Evolutionary conservation across 1,140 invertebrate species (phyloP).

Genomic region (Onthophagus taurus): DNA sequence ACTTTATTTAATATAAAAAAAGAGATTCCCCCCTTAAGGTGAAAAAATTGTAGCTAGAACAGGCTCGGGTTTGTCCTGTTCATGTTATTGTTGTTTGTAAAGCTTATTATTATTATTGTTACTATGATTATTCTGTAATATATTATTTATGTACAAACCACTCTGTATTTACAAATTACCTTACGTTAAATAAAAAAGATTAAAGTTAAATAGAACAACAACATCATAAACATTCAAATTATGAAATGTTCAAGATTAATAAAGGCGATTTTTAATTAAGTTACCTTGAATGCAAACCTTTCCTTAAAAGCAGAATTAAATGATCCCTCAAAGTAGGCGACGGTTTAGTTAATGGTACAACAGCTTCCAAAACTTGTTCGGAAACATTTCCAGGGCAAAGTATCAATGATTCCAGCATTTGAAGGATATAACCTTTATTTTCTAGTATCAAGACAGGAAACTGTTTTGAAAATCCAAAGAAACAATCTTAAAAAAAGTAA

Average conservation of each 20-base stretch:
- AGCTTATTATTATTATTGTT: too few relatives aligned
- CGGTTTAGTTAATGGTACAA: constrained; percentile 42
- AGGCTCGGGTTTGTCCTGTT: too few relatives aligned
- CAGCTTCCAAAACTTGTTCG: constrained; percentile 40
- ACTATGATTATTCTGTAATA: too few relatives aligned
- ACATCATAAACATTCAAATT: too few relatives aligned
- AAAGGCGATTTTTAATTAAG: background rate
- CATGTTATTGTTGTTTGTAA: too few relatives aligned
- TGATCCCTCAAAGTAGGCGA: constrained; percentile 41
- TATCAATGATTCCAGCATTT: constrained; percentile 42
- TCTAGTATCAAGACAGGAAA: constrained; percentile 41
- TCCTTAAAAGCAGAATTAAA: constrained; percentile 46
- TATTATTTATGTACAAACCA: too few relatives aligned
- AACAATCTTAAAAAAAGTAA: constrained; percentile 40
- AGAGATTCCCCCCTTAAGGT: too few relatives aligned
- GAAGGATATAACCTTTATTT: constrained; percentile 38
- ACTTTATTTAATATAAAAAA: too few relatives aligned
- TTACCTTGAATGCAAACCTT: constrained; percentile 45
- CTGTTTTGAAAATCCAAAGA: constrained; percentile 40
- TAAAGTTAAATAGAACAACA: too few relatives aligned
- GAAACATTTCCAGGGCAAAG: constrained; percentile 36
- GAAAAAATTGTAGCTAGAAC: too few relatives aligned
- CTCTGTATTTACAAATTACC: too few relatives aligned
- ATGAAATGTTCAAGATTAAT: background rate
- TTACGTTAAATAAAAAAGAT: too few relatives aligned